Evolutionary conservation across 1,140 invertebrate species (phyloP).

Genomic region (Drosophila funebris): DNA sequence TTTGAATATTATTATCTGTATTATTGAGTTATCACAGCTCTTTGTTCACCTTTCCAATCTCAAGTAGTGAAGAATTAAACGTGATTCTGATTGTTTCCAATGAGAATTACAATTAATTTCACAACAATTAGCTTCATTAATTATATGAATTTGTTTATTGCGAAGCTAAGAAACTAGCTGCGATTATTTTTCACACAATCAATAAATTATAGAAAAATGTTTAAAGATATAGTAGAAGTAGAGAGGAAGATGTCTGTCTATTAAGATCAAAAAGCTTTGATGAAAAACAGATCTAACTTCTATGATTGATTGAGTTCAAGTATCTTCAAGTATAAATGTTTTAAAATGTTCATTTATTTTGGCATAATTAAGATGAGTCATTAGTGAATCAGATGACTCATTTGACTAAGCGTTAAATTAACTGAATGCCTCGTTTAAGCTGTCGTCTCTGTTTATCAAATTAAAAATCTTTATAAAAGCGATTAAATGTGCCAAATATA

Average conservation of each 20-base stretch:
- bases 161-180: background rate
- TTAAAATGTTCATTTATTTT: slow-evolving; percentile 2
- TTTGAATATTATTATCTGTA: background rate
- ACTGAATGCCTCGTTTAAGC: slow-evolving; percentile 37
- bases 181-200: background rate
- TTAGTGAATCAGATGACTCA: slow-evolving; percentile 17
- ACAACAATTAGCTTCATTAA: slow-evolving; percentile 4
- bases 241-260: background rate
- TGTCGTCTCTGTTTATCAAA: slow-evolving; percentile 45
- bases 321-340: slow-evolving; percentile 7
- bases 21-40: too few relatives aligned
- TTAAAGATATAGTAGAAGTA: background rate
- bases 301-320: slow-evolving; percentile 28
- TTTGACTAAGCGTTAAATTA: slow-evolving; percentile 55
- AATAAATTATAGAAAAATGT: slow-evolving; percentile 4
- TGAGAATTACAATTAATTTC: slow-evolving; percentile 3
- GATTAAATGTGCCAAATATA: too few relatives aligned
- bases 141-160: slow-evolving; percentile 13
- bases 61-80: background rate
- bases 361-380: slow-evolving; percentile 14
- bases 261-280: slow-evolving; percentile 22
- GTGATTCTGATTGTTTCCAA: background rate
- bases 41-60: background rate
- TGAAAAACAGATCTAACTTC: slow-evolving; percentile 14
- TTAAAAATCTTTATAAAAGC: background rate